phyloP scores from a whole-genome alignment of 2,113 vertebrate species.

The Alouatta palliata region DNA sequence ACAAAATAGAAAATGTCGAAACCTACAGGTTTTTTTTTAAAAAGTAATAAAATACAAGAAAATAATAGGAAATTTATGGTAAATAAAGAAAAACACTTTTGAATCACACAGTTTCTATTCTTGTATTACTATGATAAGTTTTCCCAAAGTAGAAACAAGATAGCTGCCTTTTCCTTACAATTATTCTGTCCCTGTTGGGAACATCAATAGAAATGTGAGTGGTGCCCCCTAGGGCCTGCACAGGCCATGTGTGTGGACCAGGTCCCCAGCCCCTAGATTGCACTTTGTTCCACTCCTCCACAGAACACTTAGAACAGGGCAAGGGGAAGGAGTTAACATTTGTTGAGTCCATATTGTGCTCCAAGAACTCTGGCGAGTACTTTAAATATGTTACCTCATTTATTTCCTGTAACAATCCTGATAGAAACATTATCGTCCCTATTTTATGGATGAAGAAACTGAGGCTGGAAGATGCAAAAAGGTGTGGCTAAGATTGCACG shows the following conservation, averaged over 20 bases:
- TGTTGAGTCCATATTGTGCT: neutral
- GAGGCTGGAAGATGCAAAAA: neutral
- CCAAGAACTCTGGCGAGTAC: neutral
- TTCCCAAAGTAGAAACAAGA: neutral
- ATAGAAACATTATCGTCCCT: neutral
- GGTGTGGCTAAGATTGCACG: neutral
- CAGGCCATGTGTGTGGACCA: fast-evolving
- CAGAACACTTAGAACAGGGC: neutral
- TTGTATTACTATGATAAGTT: neutral
- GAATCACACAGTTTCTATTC: neutral
- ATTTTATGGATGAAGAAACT: constrained; percentile 46
- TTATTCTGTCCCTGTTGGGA: neutral
- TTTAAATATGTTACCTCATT: neutral
- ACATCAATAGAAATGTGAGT: neutral
- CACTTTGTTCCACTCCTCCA: neutral
- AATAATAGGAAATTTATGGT: neutral
- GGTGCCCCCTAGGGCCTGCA: too few species aligned
- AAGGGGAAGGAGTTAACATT: neutral
- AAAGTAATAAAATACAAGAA: constrained; percentile 4
- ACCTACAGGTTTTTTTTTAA: neutral
- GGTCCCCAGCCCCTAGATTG: neutral
- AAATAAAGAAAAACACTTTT: neutral
- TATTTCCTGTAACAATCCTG: neutral
- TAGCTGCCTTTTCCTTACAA: constrained; percentile 9
- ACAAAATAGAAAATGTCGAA: constrained; percentile 19